phyloP scores from a whole-genome alignment of 2,888 invertebrate species.

The Mechanitis mazaeus region DNA sequence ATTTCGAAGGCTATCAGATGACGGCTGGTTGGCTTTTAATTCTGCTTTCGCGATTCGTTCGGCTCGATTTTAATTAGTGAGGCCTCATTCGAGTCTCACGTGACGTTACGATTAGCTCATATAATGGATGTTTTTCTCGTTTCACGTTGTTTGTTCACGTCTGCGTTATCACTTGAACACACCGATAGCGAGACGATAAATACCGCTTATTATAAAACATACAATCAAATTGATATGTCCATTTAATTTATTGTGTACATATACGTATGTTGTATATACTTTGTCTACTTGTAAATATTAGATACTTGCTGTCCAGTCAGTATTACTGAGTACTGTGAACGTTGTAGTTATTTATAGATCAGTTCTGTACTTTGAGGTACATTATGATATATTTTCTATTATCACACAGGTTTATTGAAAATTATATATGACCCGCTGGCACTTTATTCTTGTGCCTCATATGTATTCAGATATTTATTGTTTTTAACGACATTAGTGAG shows the following conservation, averaged over 20 bases:
- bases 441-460: constrained; percentile 20
- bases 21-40: constrained; percentile 41
- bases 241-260: constrained; percentile 67
- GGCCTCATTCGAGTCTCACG: constrained; percentile 6
- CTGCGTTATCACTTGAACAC: constrained; percentile 8
- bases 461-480: constrained; percentile 16
- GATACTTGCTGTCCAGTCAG: constrained; percentile 56
- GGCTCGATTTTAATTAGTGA: constrained; percentile 3
- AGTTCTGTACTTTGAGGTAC: constrained; percentile 7
- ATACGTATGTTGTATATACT: constrained; percentile 66
- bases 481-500: constrained; percentile 28
- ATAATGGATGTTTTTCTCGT: constrained; percentile 10
- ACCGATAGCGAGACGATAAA: constrained; percentile 45
- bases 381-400: constrained; percentile 21
- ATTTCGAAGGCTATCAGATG: constrained; percentile 74
- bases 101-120: not conserved
- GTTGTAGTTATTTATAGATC: constrained; percentile 23
- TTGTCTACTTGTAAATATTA: constrained; percentile 61
- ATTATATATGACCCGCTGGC: constrained; percentile 23
- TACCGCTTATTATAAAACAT: constrained; percentile 55
- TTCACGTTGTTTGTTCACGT: constrained; percentile 2
- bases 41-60: constrained; percentile 23
- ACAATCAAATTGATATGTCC: constrained; percentile 72
- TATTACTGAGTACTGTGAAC: constrained; percentile 60
- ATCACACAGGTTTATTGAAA: constrained; percentile 25